phyloP scores from a whole-genome alignment of 2,888 invertebrate genomes.

The Apamea anceps region DNA sequence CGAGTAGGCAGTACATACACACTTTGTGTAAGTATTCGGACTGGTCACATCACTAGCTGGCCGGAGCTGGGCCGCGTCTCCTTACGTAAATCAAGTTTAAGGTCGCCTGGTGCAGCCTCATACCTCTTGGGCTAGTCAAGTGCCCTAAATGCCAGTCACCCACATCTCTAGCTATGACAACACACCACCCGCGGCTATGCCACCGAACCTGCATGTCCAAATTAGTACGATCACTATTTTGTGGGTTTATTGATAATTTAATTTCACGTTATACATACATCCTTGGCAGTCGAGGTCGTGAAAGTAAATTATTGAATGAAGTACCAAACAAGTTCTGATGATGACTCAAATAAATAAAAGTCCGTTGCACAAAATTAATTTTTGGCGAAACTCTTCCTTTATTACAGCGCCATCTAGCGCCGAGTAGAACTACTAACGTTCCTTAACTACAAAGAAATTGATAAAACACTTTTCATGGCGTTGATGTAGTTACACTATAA shows the following conservation, averaged over 20 bases:
- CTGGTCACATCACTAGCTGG: constrained; percentile 54
- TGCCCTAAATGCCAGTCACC: constrained; percentile 64
- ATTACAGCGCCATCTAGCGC: constrained; percentile 75
- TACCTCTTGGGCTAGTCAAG: constrained; percentile 62
- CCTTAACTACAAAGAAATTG: constrained; percentile 67
- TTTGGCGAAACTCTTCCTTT: neutral
- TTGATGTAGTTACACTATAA: neutral
- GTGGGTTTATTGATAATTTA: constrained; percentile 45
- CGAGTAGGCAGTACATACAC: constrained; percentile 5
- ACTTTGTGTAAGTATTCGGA: constrained; percentile 42
- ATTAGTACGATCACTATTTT: constrained; percentile 40
- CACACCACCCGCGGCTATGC: constrained; percentile 53
- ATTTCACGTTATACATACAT: constrained; percentile 30
- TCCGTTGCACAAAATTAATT: constrained; percentile 2
- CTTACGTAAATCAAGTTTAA: constrained; percentile 86
- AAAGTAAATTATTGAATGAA: constrained; percentile 50
- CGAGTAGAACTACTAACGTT: constrained; percentile 73
- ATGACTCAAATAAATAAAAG: constrained; percentile 33
- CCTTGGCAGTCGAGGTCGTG: constrained; percentile 53
- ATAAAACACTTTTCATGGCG: constrained; percentile 62
- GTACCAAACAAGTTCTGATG: constrained; percentile 37
- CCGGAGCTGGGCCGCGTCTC: constrained; percentile 54
- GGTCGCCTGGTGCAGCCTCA: constrained; percentile 75
- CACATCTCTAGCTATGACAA: constrained; percentile 55
- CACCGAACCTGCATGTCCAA: constrained; percentile 43